Evolutionary conservation across 2,888 invertebrate species (phyloP).

Genomic region (Ornithoptera alexandrae): DNA sequence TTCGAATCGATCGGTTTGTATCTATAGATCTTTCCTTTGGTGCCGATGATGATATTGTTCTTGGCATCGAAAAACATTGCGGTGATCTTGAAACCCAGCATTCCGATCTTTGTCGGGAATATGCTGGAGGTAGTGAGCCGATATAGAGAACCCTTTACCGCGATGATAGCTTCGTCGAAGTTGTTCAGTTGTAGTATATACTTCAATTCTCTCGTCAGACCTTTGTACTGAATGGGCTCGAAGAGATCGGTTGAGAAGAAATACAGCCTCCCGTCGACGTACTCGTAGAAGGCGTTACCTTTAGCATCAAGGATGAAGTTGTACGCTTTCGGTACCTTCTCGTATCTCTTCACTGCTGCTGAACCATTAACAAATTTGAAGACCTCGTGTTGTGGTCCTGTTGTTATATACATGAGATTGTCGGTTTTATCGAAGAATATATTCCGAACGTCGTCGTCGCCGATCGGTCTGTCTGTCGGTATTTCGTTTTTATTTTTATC

Average conservation of each 20-base stretch:
- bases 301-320: slow-evolving; percentile 62
- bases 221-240: slow-evolving; percentile 71
- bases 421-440: slow-evolving; percentile 69
- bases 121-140: slow-evolving; percentile 57
- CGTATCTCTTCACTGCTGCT: slow-evolving; percentile 65
- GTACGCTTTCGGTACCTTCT: slow-evolving; percentile 68
- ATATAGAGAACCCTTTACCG: slow-evolving; percentile 66
- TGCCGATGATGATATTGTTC: slow-evolving; percentile 67
- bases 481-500: slow-evolving; percentile 62
- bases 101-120: slow-evolving; percentile 63
- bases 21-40: slow-evolving; percentile 71
- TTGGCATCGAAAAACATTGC: slow-evolving; percentile 64
- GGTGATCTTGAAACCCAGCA: slow-evolving; percentile 68
- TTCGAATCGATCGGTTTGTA: slow-evolving; percentile 62
- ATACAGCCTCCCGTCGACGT: slow-evolving; percentile 66
- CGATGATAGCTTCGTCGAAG: slow-evolving; percentile 66
- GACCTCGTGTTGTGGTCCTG: slow-evolving; percentile 64
- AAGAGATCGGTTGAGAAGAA: slow-evolving; percentile 62
- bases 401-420: slow-evolving; percentile 67
- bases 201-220: slow-evolving; percentile 66
- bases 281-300: slow-evolving; percentile 69
- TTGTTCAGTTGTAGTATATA: slow-evolving; percentile 63
- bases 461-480: slow-evolving; percentile 65
- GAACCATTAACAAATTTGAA: slow-evolving; percentile 66
- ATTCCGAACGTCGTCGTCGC: slow-evolving; percentile 66